phyloP scores from a whole-genome alignment of 2,888 invertebrate genomes.

The Lumbricus terrestris region DNA sequence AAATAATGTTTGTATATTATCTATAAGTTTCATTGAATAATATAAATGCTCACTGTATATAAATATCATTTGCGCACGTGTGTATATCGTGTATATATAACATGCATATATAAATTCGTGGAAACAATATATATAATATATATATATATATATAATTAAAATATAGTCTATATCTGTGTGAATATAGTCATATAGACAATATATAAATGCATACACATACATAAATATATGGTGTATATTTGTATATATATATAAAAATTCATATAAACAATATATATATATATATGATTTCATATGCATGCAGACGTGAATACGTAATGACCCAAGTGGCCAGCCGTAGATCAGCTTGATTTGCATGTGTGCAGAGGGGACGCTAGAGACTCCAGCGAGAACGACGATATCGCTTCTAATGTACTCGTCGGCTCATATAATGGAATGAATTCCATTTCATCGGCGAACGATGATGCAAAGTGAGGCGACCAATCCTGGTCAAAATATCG shows the following conservation, averaged over 20 bases:
- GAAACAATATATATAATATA: too few species aligned
- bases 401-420: neutral
- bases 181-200: too few species aligned
- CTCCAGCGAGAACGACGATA: too few species aligned
- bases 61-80: neutral
- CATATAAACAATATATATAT: neutral
- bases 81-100: neutral
- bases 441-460: neutral
- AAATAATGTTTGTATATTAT: neutral
- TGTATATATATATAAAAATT: neutral
- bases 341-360: neutral
- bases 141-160: too few species aligned
- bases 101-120: too few species aligned
- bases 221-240: too few species aligned
- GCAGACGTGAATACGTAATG: constrained; percentile 3
- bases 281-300: neutral
- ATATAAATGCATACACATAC: too few species aligned
- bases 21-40: neutral
- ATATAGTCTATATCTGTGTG: too few species aligned
- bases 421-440: neutral
- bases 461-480: neutral
- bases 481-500: neutral
- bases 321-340: neutral
- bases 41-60: too few species aligned
- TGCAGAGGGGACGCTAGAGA: neutral